Percentiles rank a stretch among this genome's conserved stretches.
Conservation (phyloP, 2,888 invertebrate genomes). For the Ectemnius continuus region DNA sequence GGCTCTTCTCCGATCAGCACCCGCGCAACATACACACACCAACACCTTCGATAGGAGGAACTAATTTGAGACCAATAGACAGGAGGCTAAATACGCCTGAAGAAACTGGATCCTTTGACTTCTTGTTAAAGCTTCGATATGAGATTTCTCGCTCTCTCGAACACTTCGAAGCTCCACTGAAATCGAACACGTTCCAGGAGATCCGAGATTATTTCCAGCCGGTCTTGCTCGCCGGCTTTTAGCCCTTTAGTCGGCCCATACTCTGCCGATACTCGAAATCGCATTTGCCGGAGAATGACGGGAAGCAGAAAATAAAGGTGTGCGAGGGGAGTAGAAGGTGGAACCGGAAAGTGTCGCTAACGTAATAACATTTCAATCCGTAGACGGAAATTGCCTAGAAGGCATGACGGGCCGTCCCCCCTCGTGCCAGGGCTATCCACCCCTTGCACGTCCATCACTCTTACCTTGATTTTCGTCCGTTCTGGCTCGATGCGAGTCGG, state of each 20-base stretch:
- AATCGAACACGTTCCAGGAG: background rate
- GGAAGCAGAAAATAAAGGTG: constrained; percentile 50
- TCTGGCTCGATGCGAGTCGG: constrained; percentile 2
- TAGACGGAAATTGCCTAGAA: constrained; percentile 74
- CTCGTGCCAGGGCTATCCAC: constrained; percentile 54
- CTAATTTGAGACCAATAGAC: background rate
- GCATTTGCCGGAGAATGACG: constrained; percentile 45
- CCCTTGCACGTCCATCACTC: constrained; percentile 37
- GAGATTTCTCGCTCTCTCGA: background rate
- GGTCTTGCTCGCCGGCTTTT: constrained; percentile 14
- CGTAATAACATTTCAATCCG: constrained; percentile 77
- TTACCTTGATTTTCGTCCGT: constrained; percentile 33
- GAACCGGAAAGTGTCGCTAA: constrained; percentile 69
- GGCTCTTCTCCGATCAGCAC: background rate
- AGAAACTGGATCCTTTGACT: background rate
- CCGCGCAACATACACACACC: background rate
- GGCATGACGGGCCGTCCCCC: constrained; percentile 57
- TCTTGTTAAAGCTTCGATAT: background rate
- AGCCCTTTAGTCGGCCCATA: constrained; percentile 17
- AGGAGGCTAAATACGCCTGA: background rate
- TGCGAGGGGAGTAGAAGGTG: constrained; percentile 21
- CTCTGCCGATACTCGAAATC: constrained; percentile 42
- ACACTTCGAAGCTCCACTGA: background rate
- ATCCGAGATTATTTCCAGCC: background rate
- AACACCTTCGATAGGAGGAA: background rate